Evolutionary conservation across 2,797 vertebrate genomes (phyloP).

Genomic region (Gadopsis marmoratus): DNA sequence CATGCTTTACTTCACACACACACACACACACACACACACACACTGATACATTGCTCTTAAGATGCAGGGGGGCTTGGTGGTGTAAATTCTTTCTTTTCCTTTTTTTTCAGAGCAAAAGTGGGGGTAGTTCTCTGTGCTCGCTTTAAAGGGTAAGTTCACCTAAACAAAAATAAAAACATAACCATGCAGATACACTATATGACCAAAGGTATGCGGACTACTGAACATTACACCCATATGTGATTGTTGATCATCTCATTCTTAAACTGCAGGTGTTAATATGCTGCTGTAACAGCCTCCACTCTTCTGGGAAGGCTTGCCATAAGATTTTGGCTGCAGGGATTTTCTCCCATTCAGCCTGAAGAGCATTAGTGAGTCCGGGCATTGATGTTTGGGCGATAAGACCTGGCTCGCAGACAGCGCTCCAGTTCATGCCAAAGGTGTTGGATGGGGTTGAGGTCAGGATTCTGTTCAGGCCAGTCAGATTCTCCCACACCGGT

Average conservation of each 20-base stretch:
- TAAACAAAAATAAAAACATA: background rate
- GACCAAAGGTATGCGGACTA: background rate
- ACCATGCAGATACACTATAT: background rate
- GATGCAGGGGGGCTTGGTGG: conserved; percentile 2
- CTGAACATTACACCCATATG: background rate
- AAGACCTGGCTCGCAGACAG: background rate
- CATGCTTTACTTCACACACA: conserved; percentile 34
- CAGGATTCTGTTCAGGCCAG: background rate
- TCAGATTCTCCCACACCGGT: conserved; percentile 5
- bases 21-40: conserved; percentile 25
- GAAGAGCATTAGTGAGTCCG: conserved; percentile 9
- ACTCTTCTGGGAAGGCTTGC: conserved; percentile 34
- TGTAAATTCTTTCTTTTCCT: conserved; percentile 23
- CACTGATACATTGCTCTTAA: conserved; percentile 3
- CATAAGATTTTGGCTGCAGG: conserved; percentile 10
- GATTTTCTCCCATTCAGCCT: conserved; percentile 12
- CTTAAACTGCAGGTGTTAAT: conserved; percentile 16
- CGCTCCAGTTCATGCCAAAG: background rate
- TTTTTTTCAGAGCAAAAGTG: too few species aligned
- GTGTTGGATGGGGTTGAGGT: conserved; percentile 6
- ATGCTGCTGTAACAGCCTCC: conserved; percentile 1
- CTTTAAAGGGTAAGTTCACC: conserved; percentile 7
- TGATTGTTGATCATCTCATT: conserved; percentile 4
- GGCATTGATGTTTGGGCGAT: conserved; percentile 16
- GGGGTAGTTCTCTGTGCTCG: background rate